These are phyloP conservation scores for Gymnopithys bicolor DNA, from an alignment of 2,797 vertebrate species.

Conservation along the genomic window DNA sequence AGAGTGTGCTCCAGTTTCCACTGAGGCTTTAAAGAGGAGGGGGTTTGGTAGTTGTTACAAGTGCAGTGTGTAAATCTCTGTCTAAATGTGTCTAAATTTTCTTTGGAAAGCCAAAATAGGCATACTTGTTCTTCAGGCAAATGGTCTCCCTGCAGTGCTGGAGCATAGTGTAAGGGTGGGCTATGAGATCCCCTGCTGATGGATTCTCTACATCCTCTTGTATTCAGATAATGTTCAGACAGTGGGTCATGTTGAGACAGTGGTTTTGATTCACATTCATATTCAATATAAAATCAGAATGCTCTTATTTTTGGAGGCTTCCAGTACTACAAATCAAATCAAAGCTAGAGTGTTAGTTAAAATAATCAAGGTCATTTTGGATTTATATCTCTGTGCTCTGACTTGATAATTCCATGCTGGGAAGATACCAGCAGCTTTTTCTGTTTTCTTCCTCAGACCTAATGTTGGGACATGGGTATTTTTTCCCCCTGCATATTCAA, in stretches of 20 bases:
- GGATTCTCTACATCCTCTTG: neutral
- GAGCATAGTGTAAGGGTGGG: neutral
- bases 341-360: neutral
- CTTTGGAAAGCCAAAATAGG: neutral
- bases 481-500: neutral
- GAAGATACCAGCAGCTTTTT: neutral
- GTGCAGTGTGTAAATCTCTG: neutral
- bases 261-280: neutral
- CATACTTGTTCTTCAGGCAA: neutral
- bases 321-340: neutral
- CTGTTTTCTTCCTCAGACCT: neutral
- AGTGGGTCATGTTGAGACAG: neutral
- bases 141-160: neutral
- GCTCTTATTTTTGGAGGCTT: neutral
- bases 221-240: neutral
- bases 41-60: neutral
- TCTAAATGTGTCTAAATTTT: neutral
- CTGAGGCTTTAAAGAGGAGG: neutral
- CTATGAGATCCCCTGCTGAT: neutral
- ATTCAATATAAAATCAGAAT: neutral
- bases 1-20: neutral
- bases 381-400: neutral
- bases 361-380: neutral
- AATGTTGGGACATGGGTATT: neutral
- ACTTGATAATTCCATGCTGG: neutral